Evolutionary conservation across 2,797 vertebrate genomes (phyloP), one percentile per base, ranked within the genome.

Genomic region (Borostomias antarcticus): DNA sequence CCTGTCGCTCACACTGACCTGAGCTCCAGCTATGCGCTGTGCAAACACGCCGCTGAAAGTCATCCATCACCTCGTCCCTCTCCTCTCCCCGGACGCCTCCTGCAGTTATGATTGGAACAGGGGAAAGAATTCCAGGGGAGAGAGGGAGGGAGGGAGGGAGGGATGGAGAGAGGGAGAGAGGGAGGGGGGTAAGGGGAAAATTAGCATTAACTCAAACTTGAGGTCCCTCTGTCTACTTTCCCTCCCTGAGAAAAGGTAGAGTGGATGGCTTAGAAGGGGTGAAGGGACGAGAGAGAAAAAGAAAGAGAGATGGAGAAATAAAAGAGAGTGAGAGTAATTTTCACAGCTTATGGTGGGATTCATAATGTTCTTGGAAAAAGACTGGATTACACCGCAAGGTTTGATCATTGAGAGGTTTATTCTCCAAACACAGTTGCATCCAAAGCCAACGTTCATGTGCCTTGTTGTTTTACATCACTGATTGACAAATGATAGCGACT

Each of bases 31-130:
- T 87, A 83, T 79, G 81, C 58, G 28, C 74, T 87, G 78, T 69
- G 58, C 72, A 89, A 89, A 87, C 84, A 88, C 5, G 30, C 67
- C 5, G 43, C 68, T 57, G 80, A 82, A 78, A 84, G 65, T 59
- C 82, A 83, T 90, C 86, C 85, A 84, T 89, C 86, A 87, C 70
- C 72, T 58, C 69, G 59, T 37, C 52, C 68, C 25, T 25, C 40
- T 35, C 29, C 11, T 48, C 52, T 57, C 57, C 53, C 45, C 30
- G 30, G 30, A 57, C 40, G 13, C 25, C 15, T 53, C 28, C 77
- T 79, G 68, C 51, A 83, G 86, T 89, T 90, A 73, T 83, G 84
- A 85, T 85, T 86, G 86, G 84, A 88, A 73, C 68, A 23, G 76
- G 70, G n/a, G 2, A 40, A 13, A 58, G 33, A 25, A 35, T 23